Base-by-base conservation (phyloP, 2,888 invertebrate species). In the Drosophila lutescens region DNA sequence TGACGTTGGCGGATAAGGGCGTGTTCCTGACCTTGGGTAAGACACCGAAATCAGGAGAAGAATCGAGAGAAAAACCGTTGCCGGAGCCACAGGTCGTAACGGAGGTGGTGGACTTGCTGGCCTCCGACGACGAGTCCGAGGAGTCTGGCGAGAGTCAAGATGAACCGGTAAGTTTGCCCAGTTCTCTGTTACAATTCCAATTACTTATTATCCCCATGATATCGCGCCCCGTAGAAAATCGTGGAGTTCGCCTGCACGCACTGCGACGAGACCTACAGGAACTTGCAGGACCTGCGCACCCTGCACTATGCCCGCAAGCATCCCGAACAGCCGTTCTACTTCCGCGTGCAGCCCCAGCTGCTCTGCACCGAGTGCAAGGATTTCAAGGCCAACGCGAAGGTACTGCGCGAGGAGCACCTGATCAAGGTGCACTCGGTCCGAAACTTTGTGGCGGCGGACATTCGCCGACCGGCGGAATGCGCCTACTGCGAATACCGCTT, bases 391-490 rank as follows among this genome's bases (percentile, higher is more conserved):
- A 86, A 78, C 44, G 75, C 85, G 26, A 78, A 76, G 10, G 34
- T 72, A 7, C 17, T 91, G 56, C 71, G 83, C 23, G 53, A 79
- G 1, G 40, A 58, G 0, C 90, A 90, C 61, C 59, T 90, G 26
- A 43, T 73, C 7, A 76, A 66, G 7, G 32, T 38, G 0, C 89
- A 84, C 7, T 77, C 90, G 0, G 89, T 90, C 1, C 91, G 92
- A 4, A 91, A 89, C 0, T 91, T 88, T 34, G 88, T 91, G 40
- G 93, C 89, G 1, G 82, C 86, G 20, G 91, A 91, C 65, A 54
- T 78, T 2, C 62, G 67, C 0, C 46, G 59, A 2, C 67, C 79
- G 0, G 40, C 40, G 2, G 74, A 86, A 4, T 90, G 91, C 59
- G 91, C 82, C 0, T 90, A 81, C 73, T 91, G 90, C 20, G 50